Evolutionary conservation across 2,888 invertebrate genomes (phyloP).

Genomic region (Nomada ferruginata): DNA sequence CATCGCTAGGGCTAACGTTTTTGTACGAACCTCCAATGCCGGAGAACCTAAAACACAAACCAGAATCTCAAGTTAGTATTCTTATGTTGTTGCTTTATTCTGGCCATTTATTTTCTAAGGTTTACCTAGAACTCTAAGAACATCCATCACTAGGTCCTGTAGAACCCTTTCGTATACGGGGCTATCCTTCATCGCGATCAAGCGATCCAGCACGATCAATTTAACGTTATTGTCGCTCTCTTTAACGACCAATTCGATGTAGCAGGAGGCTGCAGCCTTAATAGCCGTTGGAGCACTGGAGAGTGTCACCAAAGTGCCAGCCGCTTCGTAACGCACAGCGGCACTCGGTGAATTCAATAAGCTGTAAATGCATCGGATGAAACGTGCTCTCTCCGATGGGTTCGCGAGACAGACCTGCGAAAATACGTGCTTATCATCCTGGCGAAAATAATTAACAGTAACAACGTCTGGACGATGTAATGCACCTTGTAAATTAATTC

Average conservation of each 20-base stretch:
- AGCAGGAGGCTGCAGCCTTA: slow-evolving; percentile 98
- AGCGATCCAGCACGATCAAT: slow-evolving; percentile 97
- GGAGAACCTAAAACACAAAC: slow-evolving; percentile 85
- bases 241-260: slow-evolving; percentile 99
- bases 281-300: slow-evolving; percentile 99
- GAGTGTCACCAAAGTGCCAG: slow-evolving; percentile 98
- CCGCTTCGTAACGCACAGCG: slow-evolving; percentile 99
- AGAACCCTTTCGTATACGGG: slow-evolving; percentile 94
- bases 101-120: neutral
- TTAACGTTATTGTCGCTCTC: slow-evolving; percentile 99
- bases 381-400: slow-evolving; percentile 97
- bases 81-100: neutral
- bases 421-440: slow-evolving; percentile 15
- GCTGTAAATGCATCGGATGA: slow-evolving; percentile 99
- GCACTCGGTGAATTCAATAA: slow-evolving; percentile 97
- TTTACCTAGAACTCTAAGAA: slow-evolving; percentile 94
- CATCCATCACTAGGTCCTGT: slow-evolving; percentile 98
- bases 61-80: neutral
- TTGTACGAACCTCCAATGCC: slow-evolving; percentile 96
- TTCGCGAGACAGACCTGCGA: slow-evolving; percentile 96
- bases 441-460: neutral
- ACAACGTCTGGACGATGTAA: neutral
- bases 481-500: slow-evolving; percentile 98
- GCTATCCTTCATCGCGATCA: slow-evolving; percentile 94
- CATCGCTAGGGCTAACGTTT: slow-evolving; percentile 93